Evolutionary conservation across 2,888 invertebrate genomes (phyloP).

Genomic region (Andrena flavipes): DNA sequence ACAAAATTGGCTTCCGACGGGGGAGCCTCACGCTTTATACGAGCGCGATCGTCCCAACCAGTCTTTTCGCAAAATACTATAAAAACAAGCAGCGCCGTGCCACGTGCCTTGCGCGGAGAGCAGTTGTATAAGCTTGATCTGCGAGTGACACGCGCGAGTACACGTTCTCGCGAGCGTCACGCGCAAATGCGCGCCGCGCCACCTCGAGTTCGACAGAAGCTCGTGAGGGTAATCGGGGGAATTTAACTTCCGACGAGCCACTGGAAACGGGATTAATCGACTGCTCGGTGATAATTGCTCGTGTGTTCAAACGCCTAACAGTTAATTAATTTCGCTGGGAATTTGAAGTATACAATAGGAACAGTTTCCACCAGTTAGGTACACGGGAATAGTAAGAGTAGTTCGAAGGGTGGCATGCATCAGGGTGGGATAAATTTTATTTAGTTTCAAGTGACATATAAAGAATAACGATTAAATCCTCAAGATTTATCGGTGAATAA

Average conservation of each 20-base stretch:
- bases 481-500: too few species aligned
- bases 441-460: neutral
- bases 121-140: slow-evolving; percentile 30
- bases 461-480: too few species aligned
- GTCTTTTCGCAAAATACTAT: neutral
- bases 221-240: slow-evolving; percentile 3
- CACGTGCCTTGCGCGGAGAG: slow-evolving; percentile 4
- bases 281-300: neutral
- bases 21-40: neutral
- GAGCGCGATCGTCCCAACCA: neutral
- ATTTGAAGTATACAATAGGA: neutral
- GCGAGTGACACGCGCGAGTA: slow-evolving; percentile 27
- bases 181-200: too few species aligned
- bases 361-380: neutral
- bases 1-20: neutral
- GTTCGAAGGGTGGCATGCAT: too few species aligned
- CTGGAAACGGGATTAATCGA: slow-evolving; percentile 6
- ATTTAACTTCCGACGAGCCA: slow-evolving; percentile 19
- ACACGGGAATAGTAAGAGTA: too few species aligned
- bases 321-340: neutral
- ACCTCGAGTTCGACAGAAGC: neutral
- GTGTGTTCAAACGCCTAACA: neutral
- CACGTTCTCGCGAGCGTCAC: neutral
- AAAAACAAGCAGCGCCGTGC: slow-evolving; percentile 15
- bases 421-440: neutral